A percentile compares a stretch with the other conserved stretches of the same genome.
phyloP scores from a whole-genome alignment of 2,888 invertebrate species.

The Polydesmus complanatus region DNA sequence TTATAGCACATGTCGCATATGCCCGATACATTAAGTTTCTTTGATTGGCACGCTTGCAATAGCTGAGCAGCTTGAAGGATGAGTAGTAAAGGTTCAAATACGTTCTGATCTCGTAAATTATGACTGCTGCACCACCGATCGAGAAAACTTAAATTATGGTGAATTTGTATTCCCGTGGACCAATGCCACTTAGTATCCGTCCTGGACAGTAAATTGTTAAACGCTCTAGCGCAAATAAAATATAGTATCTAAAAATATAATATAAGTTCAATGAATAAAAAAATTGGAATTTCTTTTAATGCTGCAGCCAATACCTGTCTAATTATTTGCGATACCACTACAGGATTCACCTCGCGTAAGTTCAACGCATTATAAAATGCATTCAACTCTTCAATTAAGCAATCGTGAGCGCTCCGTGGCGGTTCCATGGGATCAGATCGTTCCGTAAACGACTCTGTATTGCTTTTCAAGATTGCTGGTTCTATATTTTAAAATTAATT shows the following conservation, averaged over 20 bases:
- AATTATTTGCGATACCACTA: conserved; percentile 68
- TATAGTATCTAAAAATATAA: conserved; percentile 60
- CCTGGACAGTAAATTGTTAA: conserved; percentile 84
- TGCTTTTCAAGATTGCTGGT: conserved; percentile 82
- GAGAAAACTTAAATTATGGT: conserved; percentile 79
- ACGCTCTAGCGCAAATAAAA: conserved; percentile 81
- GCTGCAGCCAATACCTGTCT: conserved; percentile 49
- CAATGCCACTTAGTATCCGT: conserved; percentile 96
- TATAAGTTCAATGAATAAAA: neutral
- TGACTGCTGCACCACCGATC: conserved; percentile 83
- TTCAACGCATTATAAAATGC: conserved; percentile 39
- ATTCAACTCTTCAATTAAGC: conserved; percentile 54
- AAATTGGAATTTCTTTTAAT: neutral
- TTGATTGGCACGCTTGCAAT: conserved; percentile 83
- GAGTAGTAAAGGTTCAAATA: conserved; percentile 64
- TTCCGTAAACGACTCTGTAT: conserved; percentile 42
- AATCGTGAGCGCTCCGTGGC: conserved; percentile 44
- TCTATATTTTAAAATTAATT: conserved; percentile 44
- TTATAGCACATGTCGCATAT: conserved; percentile 88
- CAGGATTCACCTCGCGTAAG: conserved; percentile 61
- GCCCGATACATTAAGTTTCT: conserved; percentile 78
- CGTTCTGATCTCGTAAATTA: conserved; percentile 43
- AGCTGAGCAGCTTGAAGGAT: conserved; percentile 91
- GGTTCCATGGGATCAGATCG: conserved; percentile 28
- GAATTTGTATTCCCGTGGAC: conserved; percentile 93